These are phyloP conservation scores for Gonioctena quinquepunctata DNA, from an alignment of 1,140 invertebrate genomes.

Conservation along the genomic window DNA sequence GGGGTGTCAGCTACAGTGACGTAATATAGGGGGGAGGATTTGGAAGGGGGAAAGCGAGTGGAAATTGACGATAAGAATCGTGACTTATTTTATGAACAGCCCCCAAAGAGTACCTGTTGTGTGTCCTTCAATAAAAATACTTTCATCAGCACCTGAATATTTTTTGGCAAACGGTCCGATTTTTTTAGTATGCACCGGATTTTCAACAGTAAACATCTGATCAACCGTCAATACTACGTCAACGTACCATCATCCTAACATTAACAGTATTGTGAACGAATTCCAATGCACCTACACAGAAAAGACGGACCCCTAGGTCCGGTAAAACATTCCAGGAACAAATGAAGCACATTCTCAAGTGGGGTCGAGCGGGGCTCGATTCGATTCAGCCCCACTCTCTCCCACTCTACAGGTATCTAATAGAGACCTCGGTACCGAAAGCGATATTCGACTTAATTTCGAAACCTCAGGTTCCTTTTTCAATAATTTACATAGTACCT, in stretches of 20 bases:
- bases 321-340: conserved; percentile 55
- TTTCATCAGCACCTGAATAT: too few relatives aligned
- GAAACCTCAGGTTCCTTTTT: conserved; percentile 45
- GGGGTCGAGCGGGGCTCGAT: not conserved
- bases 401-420: conserved; percentile 44
- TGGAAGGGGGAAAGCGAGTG: too few relatives aligned
- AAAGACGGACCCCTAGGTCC: conserved; percentile 47
- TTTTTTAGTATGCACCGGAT: too few relatives aligned
- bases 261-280: not conserved
- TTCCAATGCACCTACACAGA: conserved; percentile 52
- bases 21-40: too few relatives aligned
- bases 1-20: too few relatives aligned
- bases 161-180: too few relatives aligned
- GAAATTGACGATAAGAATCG: too few relatives aligned
- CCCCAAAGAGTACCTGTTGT: too few relatives aligned
- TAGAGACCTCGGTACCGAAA: conserved; percentile 45
- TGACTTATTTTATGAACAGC: too few relatives aligned
- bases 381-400: not conserved
- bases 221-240: not conserved
- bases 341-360: conserved; percentile 56
- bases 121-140: too few relatives aligned
- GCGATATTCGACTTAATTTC: conserved; percentile 54
- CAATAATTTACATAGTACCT: too few relatives aligned
- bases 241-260: not conserved
- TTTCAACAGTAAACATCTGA: too few relatives aligned